A percentile compares a stretch with the other conserved stretches of the same genome.
Evolutionary conservation across 2,113 vertebrate species (phyloP).

Genomic region (Fulica atra): DNA sequence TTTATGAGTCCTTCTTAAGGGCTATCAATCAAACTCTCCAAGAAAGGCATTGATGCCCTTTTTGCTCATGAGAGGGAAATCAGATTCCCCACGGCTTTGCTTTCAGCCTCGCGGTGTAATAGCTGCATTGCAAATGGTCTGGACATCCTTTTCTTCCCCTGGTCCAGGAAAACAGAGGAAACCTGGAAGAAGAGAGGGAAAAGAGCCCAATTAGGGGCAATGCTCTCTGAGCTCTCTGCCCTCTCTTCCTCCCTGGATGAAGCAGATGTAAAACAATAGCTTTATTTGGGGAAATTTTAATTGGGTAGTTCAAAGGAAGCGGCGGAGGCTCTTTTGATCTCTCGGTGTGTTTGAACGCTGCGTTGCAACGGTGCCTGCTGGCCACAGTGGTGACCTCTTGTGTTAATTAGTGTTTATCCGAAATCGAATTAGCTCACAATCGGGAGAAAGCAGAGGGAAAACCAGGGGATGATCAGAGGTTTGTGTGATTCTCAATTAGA

Average conservation of each 20-base stretch:
- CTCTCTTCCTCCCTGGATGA: not conserved
- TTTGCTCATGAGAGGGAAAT: slow-evolving; percentile 28
- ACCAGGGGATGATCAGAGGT: slow-evolving; percentile 15
- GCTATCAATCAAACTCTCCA: slow-evolving; percentile 38
- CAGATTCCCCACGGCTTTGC: slow-evolving; percentile 30
- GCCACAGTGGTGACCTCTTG: slow-evolving; percentile 30
- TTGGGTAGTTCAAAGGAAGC: slow-evolving; percentile 59
- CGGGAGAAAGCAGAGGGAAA: slow-evolving; percentile 34
- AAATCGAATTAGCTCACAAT: slow-evolving; percentile 50
- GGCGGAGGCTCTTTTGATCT: slow-evolving; percentile 1
- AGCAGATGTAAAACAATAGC: slow-evolving; percentile 56
- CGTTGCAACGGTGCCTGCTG: not conserved
- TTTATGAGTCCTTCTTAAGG: slow-evolving; percentile 30
- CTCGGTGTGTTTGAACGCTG: slow-evolving; percentile 17
- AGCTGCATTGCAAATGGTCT: not conserved
- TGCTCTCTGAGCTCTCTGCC: slow-evolving; percentile 21
- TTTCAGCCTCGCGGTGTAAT: not conserved
- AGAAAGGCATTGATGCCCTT: slow-evolving; percentile 24
- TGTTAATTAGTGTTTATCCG: slow-evolving; percentile 66
- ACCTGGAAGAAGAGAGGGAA: not conserved
- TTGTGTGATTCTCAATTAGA: not conserved
- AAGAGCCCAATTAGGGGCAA: slow-evolving; percentile 43
- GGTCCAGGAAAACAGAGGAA: not conserved
- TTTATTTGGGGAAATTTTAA: slow-evolving; percentile 65
- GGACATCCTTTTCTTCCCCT: not conserved